These are phyloP conservation scores for Contarinia nasturtii DNA, from an alignment of 1,140 invertebrate genomes.

Conservation along the genomic window DNA sequence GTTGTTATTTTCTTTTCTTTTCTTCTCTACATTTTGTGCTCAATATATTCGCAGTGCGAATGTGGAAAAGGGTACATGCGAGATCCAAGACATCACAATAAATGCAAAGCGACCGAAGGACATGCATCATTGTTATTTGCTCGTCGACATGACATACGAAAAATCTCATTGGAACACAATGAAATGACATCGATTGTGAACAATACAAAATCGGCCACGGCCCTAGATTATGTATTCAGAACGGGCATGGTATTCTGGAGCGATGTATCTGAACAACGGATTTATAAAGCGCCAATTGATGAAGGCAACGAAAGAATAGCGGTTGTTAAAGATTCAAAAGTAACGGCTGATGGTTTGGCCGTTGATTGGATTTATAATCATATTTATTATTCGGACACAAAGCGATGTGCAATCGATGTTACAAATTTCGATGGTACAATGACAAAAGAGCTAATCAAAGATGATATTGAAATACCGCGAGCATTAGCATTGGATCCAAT, in stretches of 20 bases:
- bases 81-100: constrained; percentile 60
- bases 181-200: constrained; percentile 81
- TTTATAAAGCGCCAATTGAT: constrained; percentile 82
- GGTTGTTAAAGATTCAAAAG: constrained; percentile 63
- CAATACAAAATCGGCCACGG: constrained; percentile 67
- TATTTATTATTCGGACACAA: constrained; percentile 91
- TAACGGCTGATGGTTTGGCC: constrained; percentile 80
- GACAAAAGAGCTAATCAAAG: constrained; percentile 67
- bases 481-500: constrained; percentile 88
- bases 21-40: too few species aligned
- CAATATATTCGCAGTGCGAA: constrained; percentile 37
- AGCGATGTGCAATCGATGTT: constrained; percentile 75
- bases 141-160: constrained; percentile 68
- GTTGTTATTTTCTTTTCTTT: too few species aligned
- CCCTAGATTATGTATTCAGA: constrained; percentile 74
- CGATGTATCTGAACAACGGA: constrained; percentile 72
- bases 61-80: constrained; percentile 72
- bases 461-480: constrained; percentile 77
- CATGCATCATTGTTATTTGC: constrained; percentile 71
- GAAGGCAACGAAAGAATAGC: constrained; percentile 67
- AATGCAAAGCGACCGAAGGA: constrained; percentile 74
- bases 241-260: constrained; percentile 91
- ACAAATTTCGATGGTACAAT: constrained; percentile 77
- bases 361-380: constrained; percentile 95
- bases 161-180: constrained; percentile 73